Evolutionary conservation across 2,797 vertebrate species (phyloP).

Genomic region (Pseudomugil tenellus): DNA sequence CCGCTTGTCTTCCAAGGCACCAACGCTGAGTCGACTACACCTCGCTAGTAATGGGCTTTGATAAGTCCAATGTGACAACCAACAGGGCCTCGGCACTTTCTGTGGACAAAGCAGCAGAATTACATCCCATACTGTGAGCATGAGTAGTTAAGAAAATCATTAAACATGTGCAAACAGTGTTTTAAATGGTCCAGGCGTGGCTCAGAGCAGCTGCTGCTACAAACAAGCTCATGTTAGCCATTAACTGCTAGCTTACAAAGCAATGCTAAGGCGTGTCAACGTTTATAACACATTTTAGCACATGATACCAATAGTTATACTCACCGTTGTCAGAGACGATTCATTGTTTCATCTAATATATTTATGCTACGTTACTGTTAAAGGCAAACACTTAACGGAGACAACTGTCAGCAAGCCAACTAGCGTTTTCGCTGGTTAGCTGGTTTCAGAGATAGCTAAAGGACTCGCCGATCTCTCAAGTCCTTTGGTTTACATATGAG

Average conservation of each 20-base stretch:
- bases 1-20: conserved; percentile 38
- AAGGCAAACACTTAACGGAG: conserved; percentile 42
- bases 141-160: background rate
- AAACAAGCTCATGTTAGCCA: conserved; percentile 62
- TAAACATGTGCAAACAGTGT: background rate
- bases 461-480: conserved; percentile 47
- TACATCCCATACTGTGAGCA: background rate
- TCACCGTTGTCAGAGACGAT: conserved; percentile 71
- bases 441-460: conserved; percentile 56
- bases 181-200: conserved; percentile 74
- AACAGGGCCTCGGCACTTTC: conserved; percentile 60
- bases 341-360: conserved; percentile 52
- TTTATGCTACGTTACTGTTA: conserved; percentile 32
- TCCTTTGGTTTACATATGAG: conserved; percentile 26
- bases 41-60: conserved; percentile 38
- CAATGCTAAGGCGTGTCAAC: conserved; percentile 11
- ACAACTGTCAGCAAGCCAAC: conserved; percentile 70
- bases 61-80: conserved; percentile 65
- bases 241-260: conserved; percentile 17
- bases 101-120: conserved; percentile 31
- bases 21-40: conserved; percentile 39
- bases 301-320: conserved; percentile 16
- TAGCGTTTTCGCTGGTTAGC: conserved; percentile 57
- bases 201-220: conserved; percentile 54
- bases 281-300: background rate